phyloP scores from a whole-genome alignment of 1,140 invertebrate genomes.

The Drosophila persimilis region DNA sequence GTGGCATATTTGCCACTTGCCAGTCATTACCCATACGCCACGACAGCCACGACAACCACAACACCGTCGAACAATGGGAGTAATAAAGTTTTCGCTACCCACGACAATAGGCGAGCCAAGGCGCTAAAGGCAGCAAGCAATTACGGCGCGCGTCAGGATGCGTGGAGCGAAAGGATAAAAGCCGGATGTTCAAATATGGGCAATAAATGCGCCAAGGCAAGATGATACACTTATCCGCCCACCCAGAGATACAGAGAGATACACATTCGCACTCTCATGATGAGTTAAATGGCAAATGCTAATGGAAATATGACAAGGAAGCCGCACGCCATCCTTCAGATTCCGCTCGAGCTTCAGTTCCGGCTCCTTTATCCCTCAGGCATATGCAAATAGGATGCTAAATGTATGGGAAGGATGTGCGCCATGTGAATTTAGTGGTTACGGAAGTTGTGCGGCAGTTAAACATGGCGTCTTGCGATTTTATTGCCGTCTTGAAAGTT shows the following conservation, averaged over 20 bases:
- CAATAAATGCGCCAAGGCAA: conserved; percentile 71
- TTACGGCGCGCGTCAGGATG: conserved; percentile 46
- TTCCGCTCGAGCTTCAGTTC: conserved; percentile 11
- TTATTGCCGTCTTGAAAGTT: conserved; percentile 76
- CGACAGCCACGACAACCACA: not conserved
- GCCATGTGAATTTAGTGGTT: conserved; percentile 72
- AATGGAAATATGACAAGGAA: conserved; percentile 76
- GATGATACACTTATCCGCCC: conserved; percentile 66
- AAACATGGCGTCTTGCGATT: conserved; percentile 58
- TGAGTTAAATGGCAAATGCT: conserved; percentile 76
- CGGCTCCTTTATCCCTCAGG: conserved; percentile 12
- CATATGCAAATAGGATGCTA: conserved; percentile 60
- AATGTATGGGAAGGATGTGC: conserved; percentile 38
- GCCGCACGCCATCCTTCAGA: conserved; percentile 28
- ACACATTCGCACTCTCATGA: conserved; percentile 39
- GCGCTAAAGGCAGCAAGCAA: conserved; percentile 66
- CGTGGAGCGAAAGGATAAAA: conserved; percentile 71
- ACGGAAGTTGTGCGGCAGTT: conserved; percentile 67
- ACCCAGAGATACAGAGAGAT: conserved; percentile 14
- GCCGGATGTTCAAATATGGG: conserved; percentile 76
- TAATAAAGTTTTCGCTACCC: conserved; percentile 52
- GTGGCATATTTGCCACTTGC: not conserved
- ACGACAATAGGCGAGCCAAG: conserved; percentile 27
- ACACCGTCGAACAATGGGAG: conserved; percentile 34
- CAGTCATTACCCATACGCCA: conserved; percentile 22